A percentile compares a stretch with the other conserved stretches of the same genome.
Evolutionary conservation across 2,888 invertebrate species (phyloP).

Genomic region (Morinoia aosen): DNA sequence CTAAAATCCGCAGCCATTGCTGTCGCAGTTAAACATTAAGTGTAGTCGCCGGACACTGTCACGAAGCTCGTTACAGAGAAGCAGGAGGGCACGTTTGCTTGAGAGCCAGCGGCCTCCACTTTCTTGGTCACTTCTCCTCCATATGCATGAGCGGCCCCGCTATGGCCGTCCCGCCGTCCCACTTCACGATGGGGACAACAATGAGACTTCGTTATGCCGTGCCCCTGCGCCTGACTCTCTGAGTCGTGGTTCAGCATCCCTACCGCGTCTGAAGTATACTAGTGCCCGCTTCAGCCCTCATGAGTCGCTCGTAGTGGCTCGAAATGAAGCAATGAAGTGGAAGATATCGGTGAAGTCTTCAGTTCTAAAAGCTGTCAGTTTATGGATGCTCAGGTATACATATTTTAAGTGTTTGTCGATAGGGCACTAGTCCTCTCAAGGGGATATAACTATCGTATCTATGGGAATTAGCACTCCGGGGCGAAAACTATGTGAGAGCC

Average conservation of each 20-base stretch:
- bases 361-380: neutral
- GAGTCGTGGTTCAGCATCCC: neutral
- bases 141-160: conserved; percentile 30
- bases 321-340: neutral
- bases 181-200: conserved; percentile 18
- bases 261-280: neutral
- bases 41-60: neutral
- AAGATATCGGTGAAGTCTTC: neutral
- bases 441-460: no score
- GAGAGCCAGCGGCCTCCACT: neutral
- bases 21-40: neutral
- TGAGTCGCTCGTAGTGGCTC: neutral
- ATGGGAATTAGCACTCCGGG: no score
- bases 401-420: neutral
- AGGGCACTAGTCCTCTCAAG: no score
- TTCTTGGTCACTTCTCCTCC: conserved; percentile 4
- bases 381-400: neutral
- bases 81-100: neutral
- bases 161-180: neutral
- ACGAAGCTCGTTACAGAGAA: conserved; percentile 3
- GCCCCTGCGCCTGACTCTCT: neutral
- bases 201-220: conserved; percentile 30
- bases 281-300: neutral
- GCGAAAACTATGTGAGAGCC: no score
- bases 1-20: neutral